A percentile compares a stretch with the other conserved stretches of the same genome.
These are phyloP conservation scores for Papilio aristodemus DNA, from an alignment of 1,140 invertebrate species.

Conservation along the genomic window DNA sequence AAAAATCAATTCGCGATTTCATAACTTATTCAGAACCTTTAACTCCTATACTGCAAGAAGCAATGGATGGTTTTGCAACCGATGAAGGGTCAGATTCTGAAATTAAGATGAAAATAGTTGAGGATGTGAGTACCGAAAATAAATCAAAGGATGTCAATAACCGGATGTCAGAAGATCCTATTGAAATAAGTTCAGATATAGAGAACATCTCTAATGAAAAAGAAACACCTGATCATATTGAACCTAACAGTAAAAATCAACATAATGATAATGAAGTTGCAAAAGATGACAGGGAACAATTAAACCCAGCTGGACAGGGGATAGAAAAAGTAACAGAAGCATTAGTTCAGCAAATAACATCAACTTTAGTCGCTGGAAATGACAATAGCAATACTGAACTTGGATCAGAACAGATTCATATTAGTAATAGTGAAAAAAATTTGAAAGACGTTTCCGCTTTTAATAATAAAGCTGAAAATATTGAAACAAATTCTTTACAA, in stretches of 20 bases:
- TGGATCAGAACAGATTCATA: no score
- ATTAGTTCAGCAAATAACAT: conserved; percentile 34
- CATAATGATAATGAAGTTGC: neutral
- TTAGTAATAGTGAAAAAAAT: conserved; percentile 5
- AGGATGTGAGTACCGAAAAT: conserved; percentile 38
- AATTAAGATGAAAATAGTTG: conserved; percentile 55
- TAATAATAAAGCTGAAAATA: conserved; percentile 29
- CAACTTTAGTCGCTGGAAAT: conserved; percentile 35
- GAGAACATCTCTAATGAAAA: conserved; percentile 6
- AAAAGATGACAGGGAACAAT: neutral
- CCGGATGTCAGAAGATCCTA: neutral
- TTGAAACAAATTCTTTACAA: conserved; percentile 22
- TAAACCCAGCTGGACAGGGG: neutral
- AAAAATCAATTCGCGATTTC: conserved; percentile 54
- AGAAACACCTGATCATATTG: neutral
- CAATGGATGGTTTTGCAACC: conserved; percentile 61
- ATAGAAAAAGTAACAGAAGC: conserved; percentile 21
- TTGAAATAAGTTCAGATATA: conserved; percentile 26
- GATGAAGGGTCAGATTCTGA: conserved; percentile 53
- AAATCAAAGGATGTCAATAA: neutral
- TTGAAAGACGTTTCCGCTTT: conserved; percentile 15
- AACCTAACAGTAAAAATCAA: neutral
- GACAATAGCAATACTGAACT: conserved; percentile 29
- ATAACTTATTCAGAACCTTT: conserved; percentile 64
- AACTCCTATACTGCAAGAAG: conserved; percentile 58